Evolutionary conservation across 2,113 vertebrate genomes (phyloP).

Genomic region (Gambusia holbrooki): DNA sequence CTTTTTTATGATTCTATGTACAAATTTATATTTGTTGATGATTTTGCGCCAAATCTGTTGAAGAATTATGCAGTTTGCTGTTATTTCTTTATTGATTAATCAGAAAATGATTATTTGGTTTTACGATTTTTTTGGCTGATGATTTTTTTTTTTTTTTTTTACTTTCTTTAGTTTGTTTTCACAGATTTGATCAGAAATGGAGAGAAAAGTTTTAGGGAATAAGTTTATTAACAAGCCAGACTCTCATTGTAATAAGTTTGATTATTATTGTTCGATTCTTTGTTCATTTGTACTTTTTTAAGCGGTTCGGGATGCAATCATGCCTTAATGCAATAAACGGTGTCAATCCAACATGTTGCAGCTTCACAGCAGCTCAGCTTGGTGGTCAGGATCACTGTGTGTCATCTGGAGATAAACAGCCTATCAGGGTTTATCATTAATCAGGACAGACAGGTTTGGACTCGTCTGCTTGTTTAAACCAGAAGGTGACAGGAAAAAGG

Average conservation of each 20-base stretch:
- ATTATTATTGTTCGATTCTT: conserved; percentile 57
- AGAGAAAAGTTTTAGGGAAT: background rate
- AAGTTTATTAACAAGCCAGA: conserved; percentile 38
- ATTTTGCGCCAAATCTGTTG: conserved; percentile 64
- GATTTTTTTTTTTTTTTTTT: conserved; percentile 46
- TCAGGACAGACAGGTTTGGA: conserved; percentile 57
- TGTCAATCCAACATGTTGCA: conserved; percentile 55
- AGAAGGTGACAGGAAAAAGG: background rate
- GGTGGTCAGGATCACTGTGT: background rate
- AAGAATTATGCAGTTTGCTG: conserved; percentile 64
- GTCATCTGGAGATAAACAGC: conserved; percentile 25
- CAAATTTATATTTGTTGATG: conserved; percentile 35
- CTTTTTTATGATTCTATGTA: background rate
- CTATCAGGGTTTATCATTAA: conserved; percentile 55
- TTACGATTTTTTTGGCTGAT: conserved; percentile 56
- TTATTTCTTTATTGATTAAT: conserved; percentile 52
- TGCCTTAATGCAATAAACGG: conserved; percentile 79
- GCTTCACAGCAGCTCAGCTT: background rate
- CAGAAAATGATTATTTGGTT: conserved; percentile 13
- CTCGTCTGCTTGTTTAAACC: conserved; percentile 39
- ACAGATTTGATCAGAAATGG: conserved; percentile 29
- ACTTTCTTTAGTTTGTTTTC: conserved; percentile 32
- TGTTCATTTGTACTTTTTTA: conserved; percentile 76
- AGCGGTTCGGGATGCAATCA: conserved; percentile 74
- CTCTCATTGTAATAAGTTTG: conserved; percentile 61